phyloP scores from a whole-genome alignment of 2,888 invertebrate genomes.

The Mythimna pallens region DNA sequence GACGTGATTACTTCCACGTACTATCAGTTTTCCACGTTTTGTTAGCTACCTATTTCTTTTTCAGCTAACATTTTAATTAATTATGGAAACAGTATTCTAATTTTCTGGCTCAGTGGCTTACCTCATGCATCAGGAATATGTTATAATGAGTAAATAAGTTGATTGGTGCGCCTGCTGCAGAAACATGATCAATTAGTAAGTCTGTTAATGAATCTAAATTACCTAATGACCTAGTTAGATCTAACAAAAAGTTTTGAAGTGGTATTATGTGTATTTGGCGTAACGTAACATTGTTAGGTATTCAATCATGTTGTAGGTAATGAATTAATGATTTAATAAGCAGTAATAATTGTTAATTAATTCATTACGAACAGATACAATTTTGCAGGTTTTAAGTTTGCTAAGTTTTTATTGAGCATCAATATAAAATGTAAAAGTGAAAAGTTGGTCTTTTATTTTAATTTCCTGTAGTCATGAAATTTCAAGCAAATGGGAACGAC shows the following conservation, averaged over 20 bases:
- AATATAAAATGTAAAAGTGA: slow-evolving; percentile 54
- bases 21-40: slow-evolving; percentile 1
- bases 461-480: slow-evolving; percentile 2
- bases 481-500: neutral
- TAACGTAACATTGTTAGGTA: slow-evolving; percentile 23
- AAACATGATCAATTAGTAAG: slow-evolving; percentile 11
- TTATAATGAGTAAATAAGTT: neutral
- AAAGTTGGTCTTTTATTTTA: slow-evolving; percentile 46
- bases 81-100: slow-evolving; percentile 20
- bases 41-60: slow-evolving; percentile 16
- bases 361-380: slow-evolving; percentile 13
- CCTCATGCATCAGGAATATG: neutral
- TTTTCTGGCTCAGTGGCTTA: slow-evolving; percentile 20
- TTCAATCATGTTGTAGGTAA: slow-evolving; percentile 29
- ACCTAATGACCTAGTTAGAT: slow-evolving; percentile 1
- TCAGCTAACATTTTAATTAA: slow-evolving; percentile 23
- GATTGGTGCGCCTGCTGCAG: neutral
- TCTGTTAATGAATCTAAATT: neutral
- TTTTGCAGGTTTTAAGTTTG: slow-evolving; percentile 45
- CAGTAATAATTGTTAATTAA: neutral
- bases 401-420: slow-evolving; percentile 57
- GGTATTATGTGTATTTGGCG: slow-evolving; percentile 1
- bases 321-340: neutral
- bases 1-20: neutral
- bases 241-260: neutral